phyloP scores from a whole-genome alignment of 2,113 vertebrate genomes.

The Dasyurus viverrinus region DNA sequence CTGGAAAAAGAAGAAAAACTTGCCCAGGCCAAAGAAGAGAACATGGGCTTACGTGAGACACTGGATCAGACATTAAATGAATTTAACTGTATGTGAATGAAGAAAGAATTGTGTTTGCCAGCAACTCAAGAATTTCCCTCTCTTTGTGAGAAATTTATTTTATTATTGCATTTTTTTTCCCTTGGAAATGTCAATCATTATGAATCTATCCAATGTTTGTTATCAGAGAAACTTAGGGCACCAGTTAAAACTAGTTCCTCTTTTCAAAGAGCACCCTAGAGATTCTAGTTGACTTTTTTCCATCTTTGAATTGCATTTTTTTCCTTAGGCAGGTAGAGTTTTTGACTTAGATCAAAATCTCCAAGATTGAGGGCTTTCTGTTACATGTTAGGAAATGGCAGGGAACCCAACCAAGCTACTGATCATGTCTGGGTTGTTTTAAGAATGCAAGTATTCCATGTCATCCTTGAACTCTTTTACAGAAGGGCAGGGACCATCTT shows the following conservation, averaged over 20 bases:
- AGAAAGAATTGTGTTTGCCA: background rate
- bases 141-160: conserved; percentile 69
- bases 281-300: conserved; percentile 60
- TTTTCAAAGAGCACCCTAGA: conserved; percentile 31
- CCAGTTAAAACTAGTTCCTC: conserved; percentile 62
- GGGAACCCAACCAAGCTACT: background rate
- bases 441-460: background rate
- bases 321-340: conserved; percentile 68
- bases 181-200: conserved; percentile 69
- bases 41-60: conserved; percentile 91
- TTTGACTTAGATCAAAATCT: conserved; percentile 42
- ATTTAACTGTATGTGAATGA: conserved; percentile 93
- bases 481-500: conserved; percentile 27
- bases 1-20: conserved; percentile 98
- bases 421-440: conserved; percentile 1
- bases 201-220: conserved; percentile 75
- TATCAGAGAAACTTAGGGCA: conserved; percentile 74
- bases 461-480: background rate
- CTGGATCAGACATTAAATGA: conserved; percentile 96
- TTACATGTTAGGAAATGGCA: conserved; percentile 1
- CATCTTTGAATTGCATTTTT: conserved; percentile 66
- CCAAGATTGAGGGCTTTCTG: conserved; percentile 45
- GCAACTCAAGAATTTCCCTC: conserved; percentile 38
- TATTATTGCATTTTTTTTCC: conserved; percentile 64
- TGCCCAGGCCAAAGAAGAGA: conserved; percentile 91